Evolutionary conservation across 2,888 invertebrate genomes (phyloP).

Genomic region (Podabrus alpinus): DNA sequence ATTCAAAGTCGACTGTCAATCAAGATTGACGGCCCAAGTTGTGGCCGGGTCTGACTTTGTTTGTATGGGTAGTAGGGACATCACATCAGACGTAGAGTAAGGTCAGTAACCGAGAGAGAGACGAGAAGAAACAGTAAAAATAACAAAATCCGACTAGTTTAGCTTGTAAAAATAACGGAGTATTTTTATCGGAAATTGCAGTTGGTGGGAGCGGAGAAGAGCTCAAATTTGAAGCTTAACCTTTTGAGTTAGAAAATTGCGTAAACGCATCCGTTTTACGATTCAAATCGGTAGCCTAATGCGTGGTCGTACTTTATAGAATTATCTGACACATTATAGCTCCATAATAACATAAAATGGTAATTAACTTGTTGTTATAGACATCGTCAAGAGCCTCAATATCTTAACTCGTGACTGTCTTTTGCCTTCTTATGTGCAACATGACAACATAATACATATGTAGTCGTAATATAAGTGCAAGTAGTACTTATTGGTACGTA

Average conservation of each 20-base stretch:
- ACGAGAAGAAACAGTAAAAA: slow-evolving; percentile 53
- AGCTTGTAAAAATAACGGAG: slow-evolving; percentile 55
- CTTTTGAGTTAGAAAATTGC: background rate
- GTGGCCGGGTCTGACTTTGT: slow-evolving; percentile 35
- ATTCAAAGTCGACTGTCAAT: slow-evolving; percentile 35
- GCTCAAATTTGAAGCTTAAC: slow-evolving; percentile 15
- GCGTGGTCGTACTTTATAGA: slow-evolving; percentile 35
- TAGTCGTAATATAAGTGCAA: slow-evolving; percentile 3
- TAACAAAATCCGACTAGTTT: slow-evolving; percentile 54
- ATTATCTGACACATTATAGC: slow-evolving; percentile 38
- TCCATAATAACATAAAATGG: slow-evolving; percentile 39
- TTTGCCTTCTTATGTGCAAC: slow-evolving; percentile 2
- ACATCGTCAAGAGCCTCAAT: slow-evolving; percentile 19
- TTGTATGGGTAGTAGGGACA: slow-evolving; percentile 41
- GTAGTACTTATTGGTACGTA: slow-evolving; percentile 8
- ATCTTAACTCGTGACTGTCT: slow-evolving; percentile 6
- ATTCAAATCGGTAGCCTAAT: slow-evolving; percentile 30
- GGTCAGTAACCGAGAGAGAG: slow-evolving; percentile 46
- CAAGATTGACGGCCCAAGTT: slow-evolving; percentile 34
- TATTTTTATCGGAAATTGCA: slow-evolving; percentile 55
- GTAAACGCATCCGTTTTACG: slow-evolving; percentile 19
- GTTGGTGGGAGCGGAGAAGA: slow-evolving; percentile 17
- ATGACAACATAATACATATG: slow-evolving; percentile 19
- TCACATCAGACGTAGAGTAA: slow-evolving; percentile 42
- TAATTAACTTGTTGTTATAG: slow-evolving; percentile 39